Percentiles rank a stretch among this genome's conserved stretches.
Evolutionary conservation across 1,140 invertebrate species (phyloP).

Genomic region (Amyelois transitella): DNA sequence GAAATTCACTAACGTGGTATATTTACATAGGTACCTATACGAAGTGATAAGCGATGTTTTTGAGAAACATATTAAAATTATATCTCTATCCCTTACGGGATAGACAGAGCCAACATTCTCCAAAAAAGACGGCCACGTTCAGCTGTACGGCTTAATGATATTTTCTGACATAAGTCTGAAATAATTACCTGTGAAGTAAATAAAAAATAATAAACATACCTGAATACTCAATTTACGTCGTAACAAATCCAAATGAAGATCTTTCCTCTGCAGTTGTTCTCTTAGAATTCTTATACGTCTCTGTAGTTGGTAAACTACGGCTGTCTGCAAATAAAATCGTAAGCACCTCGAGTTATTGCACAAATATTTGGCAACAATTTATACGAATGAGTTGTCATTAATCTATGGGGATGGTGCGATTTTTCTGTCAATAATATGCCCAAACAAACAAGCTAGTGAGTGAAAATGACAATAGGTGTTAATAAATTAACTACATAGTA

Average conservation of each 20-base stretch:
- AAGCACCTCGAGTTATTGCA: background rate
- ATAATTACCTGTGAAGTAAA: too few relatives aligned
- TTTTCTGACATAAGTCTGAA: too few relatives aligned
- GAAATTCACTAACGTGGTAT: too few relatives aligned
- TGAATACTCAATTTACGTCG: constrained; percentile 87
- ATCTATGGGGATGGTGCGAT: background rate
- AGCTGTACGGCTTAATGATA: too few relatives aligned
- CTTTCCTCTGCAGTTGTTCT: constrained; percentile 92
- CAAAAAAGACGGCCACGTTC: too few relatives aligned
- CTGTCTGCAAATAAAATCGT: constrained; percentile 76
- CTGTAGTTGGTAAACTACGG: constrained; percentile 89
- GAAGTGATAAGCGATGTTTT: too few relatives aligned
- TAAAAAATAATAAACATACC: constrained; percentile 21
- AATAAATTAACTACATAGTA: too few relatives aligned
- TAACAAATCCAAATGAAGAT: constrained; percentile 92
- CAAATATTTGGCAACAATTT: background rate
- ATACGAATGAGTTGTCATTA: background rate
- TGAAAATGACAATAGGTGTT: background rate
- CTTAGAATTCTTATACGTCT: constrained; percentile 85
- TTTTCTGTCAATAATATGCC: background rate
- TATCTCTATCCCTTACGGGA: too few relatives aligned
- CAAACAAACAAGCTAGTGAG: background rate
- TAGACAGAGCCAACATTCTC: too few relatives aligned
- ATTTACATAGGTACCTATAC: too few relatives aligned
- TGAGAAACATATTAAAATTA: too few relatives aligned